Evolutionary conservation across 2,113 vertebrate species (phyloP).

Genomic region (Syngnathoides biaculeatus): DNA sequence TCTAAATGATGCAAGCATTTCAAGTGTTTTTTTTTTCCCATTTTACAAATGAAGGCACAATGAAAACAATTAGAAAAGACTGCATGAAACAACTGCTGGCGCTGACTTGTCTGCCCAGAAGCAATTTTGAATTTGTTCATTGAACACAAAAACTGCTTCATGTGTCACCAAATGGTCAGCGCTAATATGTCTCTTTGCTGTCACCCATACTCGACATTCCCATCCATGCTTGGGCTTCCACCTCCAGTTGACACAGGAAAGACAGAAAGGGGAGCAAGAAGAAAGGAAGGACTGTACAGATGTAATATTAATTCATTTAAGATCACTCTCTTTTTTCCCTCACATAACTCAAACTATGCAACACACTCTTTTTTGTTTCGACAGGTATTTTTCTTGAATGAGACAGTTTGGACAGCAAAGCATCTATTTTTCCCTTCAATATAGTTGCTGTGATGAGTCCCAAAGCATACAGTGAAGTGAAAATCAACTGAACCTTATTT

Average conservation of each 20-base stretch:
- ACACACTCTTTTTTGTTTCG: constrained; percentile 23
- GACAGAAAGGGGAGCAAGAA: constrained; percentile 43
- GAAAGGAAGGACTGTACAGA: constrained; percentile 59
- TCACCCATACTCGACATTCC: constrained; percentile 55
- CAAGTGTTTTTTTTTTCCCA: neutral
- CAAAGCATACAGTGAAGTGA: neutral
- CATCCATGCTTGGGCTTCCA: constrained; percentile 45
- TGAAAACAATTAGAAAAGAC: no score
- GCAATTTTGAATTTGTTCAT: constrained; percentile 50
- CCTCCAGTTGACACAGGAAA: constrained; percentile 40
- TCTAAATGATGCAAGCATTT: neutral
- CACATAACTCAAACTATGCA: constrained; percentile 40
- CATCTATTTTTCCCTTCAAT: constrained; percentile 34
- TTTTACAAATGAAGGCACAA: neutral
- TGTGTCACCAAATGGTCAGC: constrained; percentile 30
- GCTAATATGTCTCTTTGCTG: constrained; percentile 44
- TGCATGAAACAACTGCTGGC: constrained; percentile 10
- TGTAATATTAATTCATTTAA: constrained; percentile 70
- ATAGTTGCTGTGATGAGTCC: neutral
- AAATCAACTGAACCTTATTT: neutral
- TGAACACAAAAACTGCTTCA: constrained; percentile 32
- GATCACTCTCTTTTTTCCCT: constrained; percentile 48
- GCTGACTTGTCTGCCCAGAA: constrained; percentile 42
- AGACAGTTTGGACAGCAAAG: constrained; percentile 18
- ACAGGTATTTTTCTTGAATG: constrained; percentile 54